phyloP scores from a whole-genome alignment of 1,140 invertebrate species.

The Aphaenogaster floridana region DNA sequence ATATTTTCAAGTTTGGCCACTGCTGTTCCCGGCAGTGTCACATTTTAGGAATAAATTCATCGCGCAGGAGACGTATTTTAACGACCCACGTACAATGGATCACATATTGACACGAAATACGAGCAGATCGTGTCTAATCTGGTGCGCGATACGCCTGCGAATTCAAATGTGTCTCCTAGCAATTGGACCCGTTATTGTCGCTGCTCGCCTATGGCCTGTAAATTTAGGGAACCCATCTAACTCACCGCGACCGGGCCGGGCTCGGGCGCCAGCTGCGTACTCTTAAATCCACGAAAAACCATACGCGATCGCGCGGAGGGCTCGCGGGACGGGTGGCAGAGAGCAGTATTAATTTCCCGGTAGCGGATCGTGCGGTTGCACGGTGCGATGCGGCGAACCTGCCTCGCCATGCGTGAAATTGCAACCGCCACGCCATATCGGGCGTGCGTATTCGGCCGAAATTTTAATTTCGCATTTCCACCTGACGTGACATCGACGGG shows the following conservation, averaged over 20 bases:
- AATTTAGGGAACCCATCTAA: constrained; percentile 47
- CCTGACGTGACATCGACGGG: constrained; percentile 43
- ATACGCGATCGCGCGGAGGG: constrained; percentile 9
- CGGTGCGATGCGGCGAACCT: constrained; percentile 18
- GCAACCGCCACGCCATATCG: constrained; percentile 65
- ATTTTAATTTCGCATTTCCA: constrained; percentile 73
- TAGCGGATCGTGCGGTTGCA: constrained; percentile 48
- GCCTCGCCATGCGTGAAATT: constrained; percentile 71
- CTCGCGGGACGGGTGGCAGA: neutral
- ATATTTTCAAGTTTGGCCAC: constrained; percentile 16
- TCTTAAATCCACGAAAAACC: constrained; percentile 23
- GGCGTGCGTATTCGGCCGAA: constrained; percentile 50
- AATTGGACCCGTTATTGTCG: constrained; percentile 40
- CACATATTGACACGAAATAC: constrained; percentile 20
- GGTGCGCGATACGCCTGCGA: constrained; percentile 13
- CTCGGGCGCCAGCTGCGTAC: constrained; percentile 42
- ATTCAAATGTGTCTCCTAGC: constrained; percentile 36
- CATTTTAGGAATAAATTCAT: constrained; percentile 31
- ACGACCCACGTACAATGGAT: neutral
- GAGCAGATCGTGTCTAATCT: constrained; percentile 48
- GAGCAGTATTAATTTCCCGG: constrained; percentile 70
- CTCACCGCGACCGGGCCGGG: constrained; percentile 15
- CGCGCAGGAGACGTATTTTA: constrained; percentile 2
- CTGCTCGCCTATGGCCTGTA: constrained; percentile 30
- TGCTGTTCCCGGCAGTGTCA: neutral